A percentile compares a stretch with the other conserved stretches of the same genome.
These are phyloP conservation scores for Tridacna crocea DNA, from an alignment of 2,888 invertebrate genomes.

Conservation along the genomic window DNA sequence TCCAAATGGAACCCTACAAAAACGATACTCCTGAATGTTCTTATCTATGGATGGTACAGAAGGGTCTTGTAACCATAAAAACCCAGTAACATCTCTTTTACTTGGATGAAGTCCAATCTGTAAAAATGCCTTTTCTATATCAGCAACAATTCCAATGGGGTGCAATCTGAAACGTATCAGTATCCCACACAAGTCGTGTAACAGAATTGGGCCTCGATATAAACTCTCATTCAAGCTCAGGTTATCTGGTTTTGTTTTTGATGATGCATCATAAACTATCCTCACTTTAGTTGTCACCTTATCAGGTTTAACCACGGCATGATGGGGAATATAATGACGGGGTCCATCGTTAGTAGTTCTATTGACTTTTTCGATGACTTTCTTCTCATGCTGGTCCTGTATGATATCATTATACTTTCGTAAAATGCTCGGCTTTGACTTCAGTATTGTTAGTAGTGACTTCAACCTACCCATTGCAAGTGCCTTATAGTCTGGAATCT, in stretches of 20 bases:
- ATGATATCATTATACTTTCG: conserved; percentile 33
- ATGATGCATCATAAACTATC: conserved; percentile 32
- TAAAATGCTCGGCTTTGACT: conserved; percentile 33
- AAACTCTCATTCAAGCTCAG: conserved; percentile 31
- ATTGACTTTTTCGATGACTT: conserved; percentile 44
- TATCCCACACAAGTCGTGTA: conserved; percentile 30
- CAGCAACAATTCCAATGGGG: conserved; percentile 30
- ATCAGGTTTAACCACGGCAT: conserved; percentile 31
- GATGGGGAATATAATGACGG: conserved; percentile 40
- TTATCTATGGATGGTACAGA: conserved; percentile 5
- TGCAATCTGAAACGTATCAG: conserved; percentile 34
- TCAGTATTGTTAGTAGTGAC: conserved; percentile 21
- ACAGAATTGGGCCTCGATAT: conserved; percentile 29
- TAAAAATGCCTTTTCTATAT: conserved; percentile 37
- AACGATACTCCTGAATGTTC: conserved; percentile 34
- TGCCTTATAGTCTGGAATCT: conserved; percentile 26
- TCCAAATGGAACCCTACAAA: conserved; percentile 44
- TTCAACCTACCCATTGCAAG: conserved; percentile 37
- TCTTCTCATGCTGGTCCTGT: conserved; percentile 30
- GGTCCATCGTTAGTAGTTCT: not conserved
- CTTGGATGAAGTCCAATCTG: conserved; percentile 39
- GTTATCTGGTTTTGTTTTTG: conserved; percentile 20
- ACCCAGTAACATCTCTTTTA: conserved; percentile 47
- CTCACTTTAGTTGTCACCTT: conserved; percentile 27
- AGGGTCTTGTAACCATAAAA: conserved; percentile 46